phyloP scores from a whole-genome alignment of 2,888 invertebrate genomes.

The Polia nebulosa region DNA sequence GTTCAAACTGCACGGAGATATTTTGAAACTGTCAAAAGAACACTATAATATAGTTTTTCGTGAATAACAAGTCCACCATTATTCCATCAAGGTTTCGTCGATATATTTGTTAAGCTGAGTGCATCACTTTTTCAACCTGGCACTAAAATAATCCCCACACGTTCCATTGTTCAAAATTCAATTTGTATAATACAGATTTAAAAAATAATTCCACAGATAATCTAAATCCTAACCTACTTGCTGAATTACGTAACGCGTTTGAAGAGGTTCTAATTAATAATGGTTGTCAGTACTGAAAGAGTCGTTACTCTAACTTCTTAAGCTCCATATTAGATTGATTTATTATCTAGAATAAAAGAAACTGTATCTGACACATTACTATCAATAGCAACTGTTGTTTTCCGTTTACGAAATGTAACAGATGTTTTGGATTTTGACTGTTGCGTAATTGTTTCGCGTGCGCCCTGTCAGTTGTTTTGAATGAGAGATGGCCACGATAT shows the following conservation, averaged over 20 bases:
- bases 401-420: slow-evolving; percentile 63
- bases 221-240: slow-evolving; percentile 58
- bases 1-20: too few species aligned
- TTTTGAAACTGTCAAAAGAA: too few species aligned
- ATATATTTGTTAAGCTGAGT: not conserved
- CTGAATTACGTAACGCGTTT: slow-evolving; percentile 51
- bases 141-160: not conserved
- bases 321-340: slow-evolving; percentile 66
- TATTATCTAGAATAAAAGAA: slow-evolving; percentile 68
- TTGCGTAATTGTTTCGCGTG: slow-evolving; percentile 59
- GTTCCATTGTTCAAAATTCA: slow-evolving; percentile 51
- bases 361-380: slow-evolving; percentile 61
- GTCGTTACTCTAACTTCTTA: slow-evolving; percentile 62
- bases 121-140: not conserved
- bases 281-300: slow-evolving; percentile 64
- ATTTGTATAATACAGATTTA: slow-evolving; percentile 45
- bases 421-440: slow-evolving; percentile 54
- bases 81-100: too few species aligned
- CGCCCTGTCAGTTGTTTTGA: slow-evolving; percentile 45
- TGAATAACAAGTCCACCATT: too few species aligned
- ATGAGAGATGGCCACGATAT: slow-evolving; percentile 50
- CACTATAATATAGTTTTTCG: too few species aligned
- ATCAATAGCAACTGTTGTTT: slow-evolving; percentile 62
- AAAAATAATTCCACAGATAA: slow-evolving; percentile 39
- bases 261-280: slow-evolving; percentile 69